Evolutionary conservation across 2,888 invertebrate species (phyloP).

Genomic region (Apoda limacodes): DNA sequence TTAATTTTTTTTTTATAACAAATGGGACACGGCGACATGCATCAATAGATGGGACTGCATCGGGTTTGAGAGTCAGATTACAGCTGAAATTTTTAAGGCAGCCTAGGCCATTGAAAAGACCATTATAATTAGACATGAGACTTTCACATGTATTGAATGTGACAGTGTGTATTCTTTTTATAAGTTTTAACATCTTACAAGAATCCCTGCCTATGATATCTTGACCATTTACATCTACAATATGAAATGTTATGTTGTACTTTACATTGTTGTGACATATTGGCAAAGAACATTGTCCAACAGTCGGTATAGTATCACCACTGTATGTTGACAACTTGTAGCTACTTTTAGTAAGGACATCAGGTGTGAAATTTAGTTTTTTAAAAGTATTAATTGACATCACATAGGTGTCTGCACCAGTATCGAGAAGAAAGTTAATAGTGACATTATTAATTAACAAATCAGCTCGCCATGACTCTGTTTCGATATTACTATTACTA

Average conservation of each 20-base stretch:
- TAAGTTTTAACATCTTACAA: background rate
- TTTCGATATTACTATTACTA: too few relatives aligned
- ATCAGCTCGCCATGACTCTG: background rate
- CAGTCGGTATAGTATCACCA: background rate
- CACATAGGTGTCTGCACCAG: constrained; percentile 4
- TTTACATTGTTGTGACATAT: background rate
- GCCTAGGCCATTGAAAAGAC: background rate
- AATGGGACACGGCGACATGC: constrained; percentile 13
- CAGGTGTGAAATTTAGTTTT: background rate
- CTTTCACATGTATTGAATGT: background rate
- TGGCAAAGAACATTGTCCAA: background rate
- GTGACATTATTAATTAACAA: background rate
- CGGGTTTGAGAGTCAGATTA: constrained; percentile 5
- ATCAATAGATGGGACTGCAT: constrained; percentile 9
- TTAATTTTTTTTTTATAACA: constrained; percentile 6
- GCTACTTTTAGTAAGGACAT: too few relatives aligned
- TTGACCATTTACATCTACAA: background rate
- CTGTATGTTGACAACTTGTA: too few relatives aligned
- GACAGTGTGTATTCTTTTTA: background rate
- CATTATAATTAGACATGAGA: background rate
- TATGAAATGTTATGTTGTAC: background rate
- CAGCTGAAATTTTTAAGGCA: background rate
- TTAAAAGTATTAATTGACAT: constrained; percentile 1
- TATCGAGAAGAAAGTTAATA: constrained; percentile 2
- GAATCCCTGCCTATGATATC: background rate